Base-by-base conservation (phyloP, 2,797 vertebrate species). In the Trichosurus vulpecula region DNA sequence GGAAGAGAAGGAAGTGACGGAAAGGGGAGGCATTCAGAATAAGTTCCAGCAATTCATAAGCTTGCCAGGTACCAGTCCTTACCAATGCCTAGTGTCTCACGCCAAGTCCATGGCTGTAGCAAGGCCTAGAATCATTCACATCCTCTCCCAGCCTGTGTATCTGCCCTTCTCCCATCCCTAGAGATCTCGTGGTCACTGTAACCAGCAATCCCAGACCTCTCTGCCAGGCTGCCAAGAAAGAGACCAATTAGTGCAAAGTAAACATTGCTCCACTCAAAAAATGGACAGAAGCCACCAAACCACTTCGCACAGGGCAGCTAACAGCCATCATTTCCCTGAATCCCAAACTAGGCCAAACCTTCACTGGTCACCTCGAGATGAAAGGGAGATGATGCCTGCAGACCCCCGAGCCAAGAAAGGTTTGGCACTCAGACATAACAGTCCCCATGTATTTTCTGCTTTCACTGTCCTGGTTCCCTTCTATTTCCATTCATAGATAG, bases 401-500 rank as follows among this genome's bases (percentile, higher is more conserved):
- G 16, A 58, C 94, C 89, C 94, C 91, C 16, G 93, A 94, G 94
- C 95, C 61, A 0, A 54, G 25, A 95, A 94, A 16, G 30, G 6
- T 92, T 0, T 0, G 94, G 96, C 97, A 96, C 51, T 93, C 66
- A 96, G 95, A 89, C 74, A 93, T 57, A 29, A 10, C 27, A 29
- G 30, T 29, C 10, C 56, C 56, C 9, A 11, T 12, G 14, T 94
- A 90, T 97, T 97, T 98, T 97, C 96, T 98, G 47, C 89, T 97
- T 51, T 41, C 66, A 93, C 12, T 57, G 89, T 25, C 90, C 87
- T 27, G 93, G 27, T 95, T 95, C 12, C 57, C 30, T 58, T 91
- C 93, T 90, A 96, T 96, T 97, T 97, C 96, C 91, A 61, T 53
- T 91, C 52, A 94, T 52, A 97, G 98, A 98, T 97, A 97, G 96